Evolutionary conservation across 2,797 vertebrate species (phyloP).

Genomic region (Selene dorsalis): DNA sequence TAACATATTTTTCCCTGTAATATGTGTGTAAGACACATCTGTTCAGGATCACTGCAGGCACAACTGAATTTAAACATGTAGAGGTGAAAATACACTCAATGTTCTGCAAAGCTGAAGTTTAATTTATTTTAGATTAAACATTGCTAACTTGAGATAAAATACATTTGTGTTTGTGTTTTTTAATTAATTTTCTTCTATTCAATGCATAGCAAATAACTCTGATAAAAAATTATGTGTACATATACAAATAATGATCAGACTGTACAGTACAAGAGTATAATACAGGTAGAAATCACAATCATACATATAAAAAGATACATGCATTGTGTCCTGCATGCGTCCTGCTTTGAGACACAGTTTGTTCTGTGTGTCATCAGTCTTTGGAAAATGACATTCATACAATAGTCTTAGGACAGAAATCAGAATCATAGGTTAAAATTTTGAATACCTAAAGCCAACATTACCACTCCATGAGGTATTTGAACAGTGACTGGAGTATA

Average conservation of each 20-base stretch:
- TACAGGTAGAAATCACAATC: slow-evolving; percentile 67
- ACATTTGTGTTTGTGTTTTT: slow-evolving; percentile 21
- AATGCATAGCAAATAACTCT: slow-evolving; percentile 40
- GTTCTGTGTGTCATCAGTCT: slow-evolving; percentile 50
- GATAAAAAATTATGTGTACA: slow-evolving; percentile 66
- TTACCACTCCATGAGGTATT: slow-evolving; percentile 53
- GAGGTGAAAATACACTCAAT: slow-evolving; percentile 25
- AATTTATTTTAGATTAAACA: slow-evolving; percentile 36
- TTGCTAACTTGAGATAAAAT: slow-evolving; percentile 47
- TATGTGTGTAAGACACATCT: background rate
- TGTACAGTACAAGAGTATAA: slow-evolving; percentile 70
- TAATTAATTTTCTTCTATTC: slow-evolving; percentile 12
- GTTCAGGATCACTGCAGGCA: background rate
- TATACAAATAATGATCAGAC: slow-evolving; percentile 64
- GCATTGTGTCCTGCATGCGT: slow-evolving; percentile 43
- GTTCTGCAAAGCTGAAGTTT: slow-evolving; percentile 52
- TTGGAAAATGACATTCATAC: slow-evolving; percentile 52
- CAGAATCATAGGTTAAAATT: slow-evolving; percentile 13
- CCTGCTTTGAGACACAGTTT: slow-evolving; percentile 39
- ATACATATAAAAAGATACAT: slow-evolving; percentile 55
- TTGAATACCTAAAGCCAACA: slow-evolving; percentile 43
- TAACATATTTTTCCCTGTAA: slow-evolving; percentile 5
- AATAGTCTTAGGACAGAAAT: slow-evolving; percentile 42
- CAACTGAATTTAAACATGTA: background rate
- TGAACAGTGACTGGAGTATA: slow-evolving; percentile 46